Evolutionary conservation across 2,113 vertebrate genomes (phyloP).

Genomic region (Antennarius striatus): DNA sequence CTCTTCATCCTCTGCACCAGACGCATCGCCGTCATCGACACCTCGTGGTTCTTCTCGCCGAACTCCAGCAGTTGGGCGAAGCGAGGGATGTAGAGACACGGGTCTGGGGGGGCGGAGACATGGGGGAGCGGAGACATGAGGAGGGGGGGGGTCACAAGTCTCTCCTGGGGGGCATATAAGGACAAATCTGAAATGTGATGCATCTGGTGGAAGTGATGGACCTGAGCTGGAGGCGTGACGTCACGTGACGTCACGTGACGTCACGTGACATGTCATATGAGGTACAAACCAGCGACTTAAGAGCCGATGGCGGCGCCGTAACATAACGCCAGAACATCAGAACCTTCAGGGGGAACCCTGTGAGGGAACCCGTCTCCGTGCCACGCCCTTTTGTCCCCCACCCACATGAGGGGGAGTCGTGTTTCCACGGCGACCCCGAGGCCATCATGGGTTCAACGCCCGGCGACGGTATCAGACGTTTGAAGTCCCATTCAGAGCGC

Average conservation of each 20-base stretch:
- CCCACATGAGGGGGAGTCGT: background rate
- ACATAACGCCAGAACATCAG: too few relatives aligned
- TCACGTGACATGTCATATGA: too few relatives aligned
- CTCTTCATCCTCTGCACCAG: slow-evolving; percentile 97
- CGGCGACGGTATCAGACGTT: slow-evolving; percentile 33
- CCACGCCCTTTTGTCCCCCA: background rate
- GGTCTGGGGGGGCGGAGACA: slow-evolving; percentile 77
- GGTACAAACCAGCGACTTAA: too few relatives aligned
- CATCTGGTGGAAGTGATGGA: too few relatives aligned
- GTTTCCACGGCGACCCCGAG: slow-evolving; percentile 1
- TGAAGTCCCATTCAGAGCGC: slow-evolving; percentile 54
- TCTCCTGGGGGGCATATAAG: too few relatives aligned
- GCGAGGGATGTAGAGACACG: slow-evolving; percentile 94
- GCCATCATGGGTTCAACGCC: slow-evolving; percentile 12
- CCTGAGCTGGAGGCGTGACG: too few relatives aligned
- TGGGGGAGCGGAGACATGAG: too few relatives aligned
- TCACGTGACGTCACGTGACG: too few relatives aligned
- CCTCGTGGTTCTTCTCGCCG: slow-evolving; percentile 96
- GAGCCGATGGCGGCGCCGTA: too few relatives aligned
- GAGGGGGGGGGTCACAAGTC: too few relatives aligned
- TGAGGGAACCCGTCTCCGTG: background rate
- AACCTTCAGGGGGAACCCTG: too few relatives aligned
- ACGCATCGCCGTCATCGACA: slow-evolving; percentile 94
- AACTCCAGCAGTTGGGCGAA: slow-evolving; percentile 98
- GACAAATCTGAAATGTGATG: too few relatives aligned